These are phyloP conservation scores for Vultur gryphus DNA, from an alignment of 2,797 vertebrate genomes.

Conservation along the genomic window DNA sequence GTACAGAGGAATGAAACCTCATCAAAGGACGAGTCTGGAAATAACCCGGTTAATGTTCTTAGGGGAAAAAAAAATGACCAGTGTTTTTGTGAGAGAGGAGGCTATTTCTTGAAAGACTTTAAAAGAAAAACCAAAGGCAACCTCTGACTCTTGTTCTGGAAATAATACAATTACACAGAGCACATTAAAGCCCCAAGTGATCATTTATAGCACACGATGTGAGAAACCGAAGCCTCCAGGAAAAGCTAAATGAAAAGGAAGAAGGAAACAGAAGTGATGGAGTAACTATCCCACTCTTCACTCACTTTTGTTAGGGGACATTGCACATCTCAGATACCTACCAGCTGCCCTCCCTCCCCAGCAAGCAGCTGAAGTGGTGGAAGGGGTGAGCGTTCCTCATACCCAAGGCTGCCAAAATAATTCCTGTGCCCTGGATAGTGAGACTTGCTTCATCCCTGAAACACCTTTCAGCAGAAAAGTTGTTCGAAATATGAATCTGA, in stretches of 20 bases:
- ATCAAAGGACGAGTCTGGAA: neutral
- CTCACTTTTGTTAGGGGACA: neutral
- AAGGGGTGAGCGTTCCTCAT: neutral
- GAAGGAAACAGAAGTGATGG: neutral
- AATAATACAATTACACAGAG: neutral
- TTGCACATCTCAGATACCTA: neutral
- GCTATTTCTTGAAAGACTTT: neutral
- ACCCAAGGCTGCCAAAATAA: neutral
- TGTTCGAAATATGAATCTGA: neutral
- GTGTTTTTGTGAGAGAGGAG: neutral
- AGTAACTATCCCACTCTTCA: neutral
- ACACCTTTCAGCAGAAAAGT: neutral
- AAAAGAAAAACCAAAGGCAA: slow-evolving; percentile 13
- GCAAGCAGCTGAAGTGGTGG: neutral
- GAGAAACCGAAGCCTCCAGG: neutral
- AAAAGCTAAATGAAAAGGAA: slow-evolving; percentile 7
- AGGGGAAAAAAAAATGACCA: neutral
- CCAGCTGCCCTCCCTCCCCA: neutral
- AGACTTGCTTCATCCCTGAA: neutral
- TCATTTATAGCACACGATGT: neutral
- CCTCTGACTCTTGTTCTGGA: slow-evolving; percentile 16
- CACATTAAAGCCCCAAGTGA: neutral
- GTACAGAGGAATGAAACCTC: neutral
- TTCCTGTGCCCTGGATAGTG: neutral
- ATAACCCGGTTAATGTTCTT: neutral